Evolutionary conservation across 35 echinoderm and acorn worm species (phyloP).

Genomic region (Hemicentrotus pulcherrimus): DNA sequence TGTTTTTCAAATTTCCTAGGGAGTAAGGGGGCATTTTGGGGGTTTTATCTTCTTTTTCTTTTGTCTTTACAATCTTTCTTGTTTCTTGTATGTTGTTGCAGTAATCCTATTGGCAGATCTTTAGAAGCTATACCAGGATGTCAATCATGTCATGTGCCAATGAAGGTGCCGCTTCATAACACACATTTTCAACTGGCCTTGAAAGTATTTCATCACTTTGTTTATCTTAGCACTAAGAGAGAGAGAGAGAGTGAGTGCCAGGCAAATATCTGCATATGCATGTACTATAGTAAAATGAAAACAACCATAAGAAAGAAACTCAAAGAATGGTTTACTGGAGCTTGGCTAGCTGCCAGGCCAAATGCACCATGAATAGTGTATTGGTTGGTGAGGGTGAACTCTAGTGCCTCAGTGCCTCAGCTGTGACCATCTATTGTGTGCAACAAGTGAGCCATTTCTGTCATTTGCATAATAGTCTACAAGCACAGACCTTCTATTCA

Average conservation of each 20-base stretch:
- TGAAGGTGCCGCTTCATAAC: no score
- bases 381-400: neutral
- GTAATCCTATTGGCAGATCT: no score
- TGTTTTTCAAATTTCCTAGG: no score
- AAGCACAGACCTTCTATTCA: conserved; percentile 26
- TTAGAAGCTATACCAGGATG: no score
- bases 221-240: neutral
- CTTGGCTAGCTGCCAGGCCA: neutral
- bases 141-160: no score
- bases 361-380: neutral
- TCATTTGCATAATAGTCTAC: conserved; percentile 5
- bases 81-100: no score
- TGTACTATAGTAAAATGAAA: neutral
- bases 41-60: no score
- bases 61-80: no score
- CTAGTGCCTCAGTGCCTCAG: neutral
- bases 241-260: neutral
- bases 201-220: no score
- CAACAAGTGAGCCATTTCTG: neutral
- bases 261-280: no score
- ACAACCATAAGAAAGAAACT: neutral
- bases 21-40: no score
- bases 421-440: neutral
- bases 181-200: no score
- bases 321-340: neutral